phyloP scores from a whole-genome alignment of 2,888 invertebrate genomes.

The Alcis repandata region DNA sequence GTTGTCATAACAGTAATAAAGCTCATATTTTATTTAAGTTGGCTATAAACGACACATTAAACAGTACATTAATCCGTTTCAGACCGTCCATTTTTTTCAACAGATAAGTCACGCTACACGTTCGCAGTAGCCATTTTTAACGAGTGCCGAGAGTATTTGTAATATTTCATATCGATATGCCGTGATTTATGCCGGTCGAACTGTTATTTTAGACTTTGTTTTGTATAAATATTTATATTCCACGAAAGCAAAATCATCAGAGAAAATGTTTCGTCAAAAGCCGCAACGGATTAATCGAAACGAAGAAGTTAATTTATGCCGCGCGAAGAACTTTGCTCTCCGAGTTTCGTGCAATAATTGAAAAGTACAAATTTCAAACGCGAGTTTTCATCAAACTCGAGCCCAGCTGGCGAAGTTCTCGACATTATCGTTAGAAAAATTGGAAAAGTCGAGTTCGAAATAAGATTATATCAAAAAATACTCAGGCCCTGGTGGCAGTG shows the following conservation, averaged over 20 bases:
- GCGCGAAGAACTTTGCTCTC: slow-evolving; percentile 63
- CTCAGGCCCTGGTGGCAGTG: slow-evolving; percentile 47
- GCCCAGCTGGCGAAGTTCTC: slow-evolving; percentile 61
- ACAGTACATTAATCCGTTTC: slow-evolving; percentile 47
- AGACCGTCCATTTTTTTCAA: slow-evolving; percentile 57
- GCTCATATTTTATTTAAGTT: slow-evolving; percentile 26
- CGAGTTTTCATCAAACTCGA: slow-evolving; percentile 54
- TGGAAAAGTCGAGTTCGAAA: slow-evolving; percentile 60
- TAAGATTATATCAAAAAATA: slow-evolving; percentile 61
- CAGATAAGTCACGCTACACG: slow-evolving; percentile 61
- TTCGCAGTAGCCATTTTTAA: slow-evolving; percentile 60
- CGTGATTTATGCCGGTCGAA: slow-evolving; percentile 59
- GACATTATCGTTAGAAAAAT: slow-evolving; percentile 70
- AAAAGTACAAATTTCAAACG: slow-evolving; percentile 70
- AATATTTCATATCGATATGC: slow-evolving; percentile 68
- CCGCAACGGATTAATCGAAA: slow-evolving; percentile 63
- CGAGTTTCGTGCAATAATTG: slow-evolving; percentile 67
- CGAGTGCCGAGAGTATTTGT: slow-evolving; percentile 57
- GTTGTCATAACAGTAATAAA: slow-evolving; percentile 23
- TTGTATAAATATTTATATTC: slow-evolving; percentile 54
- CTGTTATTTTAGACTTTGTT: slow-evolving; percentile 56
- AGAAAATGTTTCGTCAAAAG: slow-evolving; percentile 60
- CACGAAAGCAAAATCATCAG: slow-evolving; percentile 52
- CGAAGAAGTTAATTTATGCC: slow-evolving; percentile 70
- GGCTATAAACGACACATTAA: slow-evolving; percentile 30